phyloP scores from a whole-genome alignment of 2,113 vertebrate genomes.

The Calidris pygmaea region DNA sequence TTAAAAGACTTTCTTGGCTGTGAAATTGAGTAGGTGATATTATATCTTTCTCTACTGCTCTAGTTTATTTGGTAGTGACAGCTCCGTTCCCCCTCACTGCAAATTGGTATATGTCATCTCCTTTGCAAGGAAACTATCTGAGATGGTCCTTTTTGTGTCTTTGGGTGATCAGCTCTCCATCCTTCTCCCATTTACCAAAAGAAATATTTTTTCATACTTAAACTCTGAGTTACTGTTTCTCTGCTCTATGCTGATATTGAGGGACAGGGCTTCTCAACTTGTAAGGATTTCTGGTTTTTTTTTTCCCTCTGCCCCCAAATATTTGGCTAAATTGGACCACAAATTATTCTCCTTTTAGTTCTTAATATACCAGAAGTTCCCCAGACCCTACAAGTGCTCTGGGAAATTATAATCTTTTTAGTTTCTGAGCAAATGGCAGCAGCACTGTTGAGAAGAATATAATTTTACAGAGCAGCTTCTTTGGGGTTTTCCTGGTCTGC shows the following conservation, averaged over 20 bases:
- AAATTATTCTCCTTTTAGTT: background rate
- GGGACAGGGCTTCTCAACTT: background rate
- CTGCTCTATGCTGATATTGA: background rate
- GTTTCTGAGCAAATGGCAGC: background rate
- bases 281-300: background rate
- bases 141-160: background rate
- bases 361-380: background rate
- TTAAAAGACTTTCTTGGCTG: background rate
- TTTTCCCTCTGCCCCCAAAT: background rate
- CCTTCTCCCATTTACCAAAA: background rate
- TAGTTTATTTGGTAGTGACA: background rate
- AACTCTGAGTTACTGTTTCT: background rate
- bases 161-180: background rate
- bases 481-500: background rate
- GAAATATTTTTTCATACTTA: background rate
- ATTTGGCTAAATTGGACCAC: background rate
- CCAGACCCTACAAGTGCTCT: background rate
- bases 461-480: slow-evolving; percentile 16
- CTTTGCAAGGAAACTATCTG: background rate
- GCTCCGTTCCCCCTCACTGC: background rate
- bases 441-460: background rate
- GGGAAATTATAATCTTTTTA: background rate
- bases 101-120: background rate
- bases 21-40: background rate
- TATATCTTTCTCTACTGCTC: background rate